These are phyloP conservation scores for Plecotus auritus DNA, from an alignment of 2,113 vertebrate genomes.

Conservation along the genomic window DNA sequence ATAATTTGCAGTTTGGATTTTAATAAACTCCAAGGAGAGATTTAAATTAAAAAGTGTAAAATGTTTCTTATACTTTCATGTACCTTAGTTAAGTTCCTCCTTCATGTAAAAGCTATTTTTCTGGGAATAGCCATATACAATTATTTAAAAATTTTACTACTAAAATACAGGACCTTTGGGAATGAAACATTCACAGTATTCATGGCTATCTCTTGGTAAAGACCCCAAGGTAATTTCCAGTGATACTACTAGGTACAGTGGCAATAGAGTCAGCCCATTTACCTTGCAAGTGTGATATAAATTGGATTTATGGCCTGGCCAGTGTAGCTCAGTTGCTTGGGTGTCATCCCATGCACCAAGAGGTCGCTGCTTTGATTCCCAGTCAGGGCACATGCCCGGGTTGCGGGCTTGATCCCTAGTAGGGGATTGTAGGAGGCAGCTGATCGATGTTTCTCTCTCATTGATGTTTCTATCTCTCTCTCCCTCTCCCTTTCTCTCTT, in stretches of 20 bases:
- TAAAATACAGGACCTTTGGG: not conserved
- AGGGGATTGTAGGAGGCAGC: too few species aligned
- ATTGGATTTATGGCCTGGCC: not conserved
- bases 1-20: not conserved
- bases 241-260: not conserved
- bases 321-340: too few species aligned
- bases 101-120: not conserved
- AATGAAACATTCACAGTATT: not conserved
- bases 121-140: not conserved
- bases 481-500: too few species aligned
- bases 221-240: not conserved
- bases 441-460: too few species aligned
- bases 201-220: not conserved
- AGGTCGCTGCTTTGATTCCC: too few species aligned
- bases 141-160: not conserved
- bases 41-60: not conserved
- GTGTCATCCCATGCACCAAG: too few species aligned
- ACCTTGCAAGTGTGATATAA: not conserved
- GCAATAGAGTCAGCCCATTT: not conserved
- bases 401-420: too few species aligned
- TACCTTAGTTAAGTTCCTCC: not conserved
- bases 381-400: too few species aligned
- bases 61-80: not conserved
- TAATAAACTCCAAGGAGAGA: slow-evolving; percentile 19
- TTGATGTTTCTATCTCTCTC: too few species aligned